phyloP scores from a whole-genome alignment of 2,113 vertebrate species.

The Pseudorhombus dupliciocellatus region DNA sequence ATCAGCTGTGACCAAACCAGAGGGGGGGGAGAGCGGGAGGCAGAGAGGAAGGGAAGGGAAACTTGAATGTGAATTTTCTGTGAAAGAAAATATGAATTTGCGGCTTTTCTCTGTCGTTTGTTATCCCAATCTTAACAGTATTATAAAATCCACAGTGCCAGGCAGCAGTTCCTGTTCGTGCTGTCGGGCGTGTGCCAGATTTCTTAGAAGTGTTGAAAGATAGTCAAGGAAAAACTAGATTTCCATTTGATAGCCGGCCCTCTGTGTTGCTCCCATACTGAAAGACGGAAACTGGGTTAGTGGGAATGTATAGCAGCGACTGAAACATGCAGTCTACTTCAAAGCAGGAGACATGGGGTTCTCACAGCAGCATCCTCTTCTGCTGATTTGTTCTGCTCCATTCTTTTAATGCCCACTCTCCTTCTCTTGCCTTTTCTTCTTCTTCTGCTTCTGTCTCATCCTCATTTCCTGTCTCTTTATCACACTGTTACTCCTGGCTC shows the following conservation, averaged over 20 bases:
- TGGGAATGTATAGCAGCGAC: neutral
- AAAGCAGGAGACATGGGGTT: conserved; percentile 5
- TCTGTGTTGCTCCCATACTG: neutral
- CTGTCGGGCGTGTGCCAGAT: no score
- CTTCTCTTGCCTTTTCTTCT: neutral
- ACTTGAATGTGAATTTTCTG: no score
- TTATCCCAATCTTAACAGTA: neutral
- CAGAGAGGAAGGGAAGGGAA: neutral
- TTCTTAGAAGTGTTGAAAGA: neutral
- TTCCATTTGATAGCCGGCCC: neutral
- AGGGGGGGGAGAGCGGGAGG: neutral
- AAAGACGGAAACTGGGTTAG: neutral
- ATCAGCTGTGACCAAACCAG: conserved; percentile 37
- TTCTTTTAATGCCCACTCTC: neutral
- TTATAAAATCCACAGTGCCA: no score
- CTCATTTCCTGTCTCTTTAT: neutral
- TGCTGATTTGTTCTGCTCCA: neutral
- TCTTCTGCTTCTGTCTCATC: neutral
- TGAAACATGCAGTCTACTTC: conserved; percentile 1
- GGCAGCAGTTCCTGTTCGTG: no score
- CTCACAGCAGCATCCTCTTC: neutral
- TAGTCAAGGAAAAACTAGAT: neutral
- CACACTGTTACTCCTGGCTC: neutral
- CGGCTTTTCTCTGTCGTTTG: neutral
- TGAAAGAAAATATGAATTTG: neutral